phyloP scores from a whole-genome alignment of 2,797 vertebrate genomes.

The Prionace glauca region DNA sequence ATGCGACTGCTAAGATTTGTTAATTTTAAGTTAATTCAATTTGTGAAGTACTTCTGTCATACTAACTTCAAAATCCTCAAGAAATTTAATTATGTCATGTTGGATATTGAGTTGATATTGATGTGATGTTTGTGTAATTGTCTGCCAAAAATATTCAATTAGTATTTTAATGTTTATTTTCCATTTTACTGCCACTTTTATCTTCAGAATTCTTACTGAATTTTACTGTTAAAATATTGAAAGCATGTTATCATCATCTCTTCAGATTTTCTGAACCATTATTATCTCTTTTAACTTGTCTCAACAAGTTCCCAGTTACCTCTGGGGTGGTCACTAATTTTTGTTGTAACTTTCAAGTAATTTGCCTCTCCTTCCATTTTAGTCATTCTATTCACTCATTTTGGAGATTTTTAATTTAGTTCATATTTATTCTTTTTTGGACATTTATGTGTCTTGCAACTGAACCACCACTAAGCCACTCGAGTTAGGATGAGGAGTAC shows the following conservation, averaged over 20 bases:
- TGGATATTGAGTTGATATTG: neutral
- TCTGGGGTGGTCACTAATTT: neutral
- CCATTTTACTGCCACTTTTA: neutral
- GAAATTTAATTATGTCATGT: neutral
- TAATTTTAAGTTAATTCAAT: neutral
- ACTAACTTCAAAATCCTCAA: neutral
- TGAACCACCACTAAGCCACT: too few species aligned
- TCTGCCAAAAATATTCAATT: neutral
- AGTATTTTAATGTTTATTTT: neutral
- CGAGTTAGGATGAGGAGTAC: neutral
- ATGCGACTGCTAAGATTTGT: neutral
- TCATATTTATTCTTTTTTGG: neutral
- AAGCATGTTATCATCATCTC: neutral
- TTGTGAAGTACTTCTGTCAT: neutral
- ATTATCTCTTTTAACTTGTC: neutral
- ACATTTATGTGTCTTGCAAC: neutral
- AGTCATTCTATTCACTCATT: neutral
- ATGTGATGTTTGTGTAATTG: neutral
- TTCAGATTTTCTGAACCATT: neutral
- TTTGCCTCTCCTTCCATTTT: neutral
- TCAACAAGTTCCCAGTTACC: neutral
- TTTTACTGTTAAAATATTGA: neutral
- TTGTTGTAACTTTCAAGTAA: neutral
- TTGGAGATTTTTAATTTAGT: neutral
- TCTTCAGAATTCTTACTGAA: neutral